phyloP scores from a whole-genome alignment of 2,888 invertebrate genomes.

The Thecocarcelia acutangulata region DNA sequence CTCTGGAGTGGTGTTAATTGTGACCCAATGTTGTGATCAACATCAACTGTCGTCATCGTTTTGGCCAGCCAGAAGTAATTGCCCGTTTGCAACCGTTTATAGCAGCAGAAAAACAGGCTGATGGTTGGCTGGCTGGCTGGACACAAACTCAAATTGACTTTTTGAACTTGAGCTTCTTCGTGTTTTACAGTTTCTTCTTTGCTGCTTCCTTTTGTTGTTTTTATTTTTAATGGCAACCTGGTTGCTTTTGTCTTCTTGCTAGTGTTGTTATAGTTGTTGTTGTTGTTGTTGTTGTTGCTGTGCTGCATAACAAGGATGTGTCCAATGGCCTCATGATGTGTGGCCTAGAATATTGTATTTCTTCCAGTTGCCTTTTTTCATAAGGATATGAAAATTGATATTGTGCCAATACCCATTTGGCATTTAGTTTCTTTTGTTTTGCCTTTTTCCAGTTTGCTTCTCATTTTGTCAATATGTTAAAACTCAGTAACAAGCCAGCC shows the following conservation, averaged over 20 bases:
- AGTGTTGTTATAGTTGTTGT: not conserved
- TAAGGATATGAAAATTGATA: constrained; percentile 69
- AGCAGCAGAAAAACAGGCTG: not conserved
- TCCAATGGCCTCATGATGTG: constrained; percentile 57
- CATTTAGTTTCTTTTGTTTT: not conserved
- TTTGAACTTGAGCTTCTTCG: constrained; percentile 68
- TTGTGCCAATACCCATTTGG: constrained; percentile 44
- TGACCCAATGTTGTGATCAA: constrained; percentile 51
- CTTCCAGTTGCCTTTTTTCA: constrained; percentile 62
- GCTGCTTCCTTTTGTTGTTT: constrained; percentile 6
- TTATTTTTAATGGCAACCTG: constrained; percentile 6
- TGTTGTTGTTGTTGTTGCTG: constrained; percentile 12
- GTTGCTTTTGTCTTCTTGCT: constrained; percentile 2
- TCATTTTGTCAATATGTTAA: constrained; percentile 42
- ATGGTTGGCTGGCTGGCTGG: constrained; percentile 18
- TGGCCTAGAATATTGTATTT: constrained; percentile 62
- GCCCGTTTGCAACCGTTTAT: not conserved
- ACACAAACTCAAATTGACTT: constrained; percentile 61
- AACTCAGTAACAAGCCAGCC: too few species aligned
- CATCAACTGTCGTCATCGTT: constrained; percentile 24
- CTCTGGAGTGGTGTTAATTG: constrained; percentile 45
- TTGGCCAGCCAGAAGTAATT: constrained; percentile 16
- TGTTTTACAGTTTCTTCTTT: constrained; percentile 49
- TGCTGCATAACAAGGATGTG: constrained; percentile 56
- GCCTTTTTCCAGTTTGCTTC: not conserved